Conservation (phyloP, 2,888 invertebrate species). For the Arrhopalites spinosus region DNA sequence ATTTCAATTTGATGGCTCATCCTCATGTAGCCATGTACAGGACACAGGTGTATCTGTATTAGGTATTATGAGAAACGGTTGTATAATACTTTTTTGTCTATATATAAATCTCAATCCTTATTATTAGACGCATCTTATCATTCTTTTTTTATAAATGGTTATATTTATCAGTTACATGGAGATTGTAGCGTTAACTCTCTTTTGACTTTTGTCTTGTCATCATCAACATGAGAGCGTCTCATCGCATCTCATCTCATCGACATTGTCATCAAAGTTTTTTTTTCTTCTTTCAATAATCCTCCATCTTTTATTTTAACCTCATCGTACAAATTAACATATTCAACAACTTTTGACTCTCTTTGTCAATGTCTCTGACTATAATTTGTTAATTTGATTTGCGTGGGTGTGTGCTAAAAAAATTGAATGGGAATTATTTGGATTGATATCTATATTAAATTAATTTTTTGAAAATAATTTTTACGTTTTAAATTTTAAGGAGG, state of each 20-base stretch:
- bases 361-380: neutral
- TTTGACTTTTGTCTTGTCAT: neutral
- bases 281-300: neutral
- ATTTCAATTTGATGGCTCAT: slow-evolving; percentile 16
- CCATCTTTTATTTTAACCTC: neutral
- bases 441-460: neutral
- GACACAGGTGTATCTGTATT: no score
- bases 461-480: no score
- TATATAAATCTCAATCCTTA: no score
- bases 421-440: neutral
- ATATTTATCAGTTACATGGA: no score
- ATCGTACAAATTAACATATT: slow-evolving; percentile 1
- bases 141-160: no score
- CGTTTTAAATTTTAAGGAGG: no score
- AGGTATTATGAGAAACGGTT: no score
- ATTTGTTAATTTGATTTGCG: neutral
- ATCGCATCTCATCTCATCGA: slow-evolving; percentile 6
- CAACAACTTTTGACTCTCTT: neutral
- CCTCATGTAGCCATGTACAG: neutral
- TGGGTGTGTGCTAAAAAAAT: neutral
- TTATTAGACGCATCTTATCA: no score
- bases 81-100: no score
- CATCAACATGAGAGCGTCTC: neutral
- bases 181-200: no score
- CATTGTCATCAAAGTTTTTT: slow-evolving; percentile 1